These are phyloP conservation scores for Oscheius sp. DNA, from an alignment of 2,888 invertebrate genomes.

Conservation along the genomic window DNA sequence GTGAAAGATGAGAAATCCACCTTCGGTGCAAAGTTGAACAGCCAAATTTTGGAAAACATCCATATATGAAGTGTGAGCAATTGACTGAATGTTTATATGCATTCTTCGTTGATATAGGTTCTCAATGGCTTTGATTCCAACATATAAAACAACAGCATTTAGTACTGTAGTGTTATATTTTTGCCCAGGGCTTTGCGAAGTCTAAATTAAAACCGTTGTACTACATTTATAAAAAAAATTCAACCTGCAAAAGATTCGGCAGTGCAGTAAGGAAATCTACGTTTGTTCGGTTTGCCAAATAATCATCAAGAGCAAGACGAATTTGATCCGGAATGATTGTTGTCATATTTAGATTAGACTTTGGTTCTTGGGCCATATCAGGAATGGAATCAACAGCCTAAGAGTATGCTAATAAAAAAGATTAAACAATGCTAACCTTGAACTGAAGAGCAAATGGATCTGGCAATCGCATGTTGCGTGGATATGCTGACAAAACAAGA, in stretches of 20 bases:
- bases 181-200: conserved; percentile 79
- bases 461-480: conserved; percentile 94
- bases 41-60: conserved; percentile 99
- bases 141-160: conserved; percentile 96
- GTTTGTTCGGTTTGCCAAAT: conserved; percentile 79
- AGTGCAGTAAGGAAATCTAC: conserved; percentile 74
- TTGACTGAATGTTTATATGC: conserved; percentile 94
- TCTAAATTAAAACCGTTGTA: conserved; percentile 71
- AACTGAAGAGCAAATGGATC: conserved; percentile 98
- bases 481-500: conserved; percentile 94
- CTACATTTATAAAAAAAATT: too few species aligned
- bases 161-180: conserved; percentile 93
- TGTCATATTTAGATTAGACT: conserved; percentile 61
- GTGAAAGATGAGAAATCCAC: too few species aligned
- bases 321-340: conserved; percentile 60
- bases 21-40: conserved; percentile 96
- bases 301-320: conserved; percentile 87
- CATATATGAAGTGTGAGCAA: conserved; percentile 98
- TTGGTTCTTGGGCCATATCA: conserved; percentile 68
- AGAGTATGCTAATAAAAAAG: conserved; percentile 28
- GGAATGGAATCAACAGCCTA: conserved; percentile 66
- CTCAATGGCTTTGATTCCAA: conserved; percentile 84
- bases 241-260: conserved; percentile 71
- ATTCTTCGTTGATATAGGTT: conserved; percentile 88
- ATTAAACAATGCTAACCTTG: conserved; percentile 75